phyloP scores from a whole-genome alignment of 2,888 invertebrate genomes.

The Pimpla rufipes region DNA sequence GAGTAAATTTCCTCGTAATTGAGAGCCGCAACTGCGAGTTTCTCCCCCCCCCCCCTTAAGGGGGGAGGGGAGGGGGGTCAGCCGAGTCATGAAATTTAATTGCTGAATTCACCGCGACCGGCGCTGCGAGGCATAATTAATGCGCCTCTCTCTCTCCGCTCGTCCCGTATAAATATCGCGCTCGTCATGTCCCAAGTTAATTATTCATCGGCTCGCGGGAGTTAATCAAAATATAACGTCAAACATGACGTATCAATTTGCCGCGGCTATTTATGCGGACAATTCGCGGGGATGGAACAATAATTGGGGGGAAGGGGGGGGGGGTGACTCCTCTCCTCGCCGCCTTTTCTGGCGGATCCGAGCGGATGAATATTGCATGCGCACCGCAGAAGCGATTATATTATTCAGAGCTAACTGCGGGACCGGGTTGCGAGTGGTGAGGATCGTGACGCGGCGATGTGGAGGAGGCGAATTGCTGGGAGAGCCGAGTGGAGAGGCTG shows the following conservation, averaged over 20 bases:
- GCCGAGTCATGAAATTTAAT: not conserved
- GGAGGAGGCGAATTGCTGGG: too few species aligned
- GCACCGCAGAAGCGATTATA: constrained; percentile 38
- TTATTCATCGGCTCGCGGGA: not conserved
- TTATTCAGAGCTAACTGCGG: constrained; percentile 22
- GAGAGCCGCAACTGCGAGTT: not conserved
- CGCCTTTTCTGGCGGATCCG: not conserved
- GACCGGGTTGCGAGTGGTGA: not conserved
- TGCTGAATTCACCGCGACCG: not conserved
- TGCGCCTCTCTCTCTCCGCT: too few species aligned
- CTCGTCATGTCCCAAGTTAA: not conserved
- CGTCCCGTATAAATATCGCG: not conserved
- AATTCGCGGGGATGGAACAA: not conserved
- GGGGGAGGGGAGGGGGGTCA: too few species aligned
- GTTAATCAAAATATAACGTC: not conserved
- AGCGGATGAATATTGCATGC: constrained; percentile 9
- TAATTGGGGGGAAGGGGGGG: too few species aligned
- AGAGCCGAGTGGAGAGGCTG: too few species aligned
- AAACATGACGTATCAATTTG: not conserved
- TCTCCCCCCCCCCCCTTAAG: not conserved
- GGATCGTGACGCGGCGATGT: not conserved
- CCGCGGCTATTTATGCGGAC: not conserved
- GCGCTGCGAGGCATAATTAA: not conserved
- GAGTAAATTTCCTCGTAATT: constrained; percentile 48
- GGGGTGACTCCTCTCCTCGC: too few species aligned